Conservation (phyloP, 2,888 invertebrate species). For the Adelphocoris suturalis region DNA sequence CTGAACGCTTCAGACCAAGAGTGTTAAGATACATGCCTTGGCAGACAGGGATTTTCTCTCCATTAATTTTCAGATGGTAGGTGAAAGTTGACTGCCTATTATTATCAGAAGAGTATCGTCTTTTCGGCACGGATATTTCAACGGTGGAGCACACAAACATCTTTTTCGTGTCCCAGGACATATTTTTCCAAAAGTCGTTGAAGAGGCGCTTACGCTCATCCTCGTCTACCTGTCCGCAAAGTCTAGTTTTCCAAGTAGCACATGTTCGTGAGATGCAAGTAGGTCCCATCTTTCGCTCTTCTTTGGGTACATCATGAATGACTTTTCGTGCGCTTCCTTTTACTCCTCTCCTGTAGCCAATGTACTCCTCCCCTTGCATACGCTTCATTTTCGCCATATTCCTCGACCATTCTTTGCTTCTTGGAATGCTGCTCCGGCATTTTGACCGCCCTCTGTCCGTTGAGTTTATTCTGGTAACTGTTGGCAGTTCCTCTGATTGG, state of each 20-base stretch:
- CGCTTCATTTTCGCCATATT: background rate
- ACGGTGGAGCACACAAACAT: background rate
- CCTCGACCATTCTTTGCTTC: too few relatives aligned
- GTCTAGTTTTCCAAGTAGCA: background rate
- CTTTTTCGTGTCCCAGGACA: constrained; percentile 9
- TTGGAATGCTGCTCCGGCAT: too few relatives aligned
- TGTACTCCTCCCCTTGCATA: constrained; percentile 3
- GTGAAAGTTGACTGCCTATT: background rate
- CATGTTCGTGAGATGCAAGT: constrained; percentile 4
- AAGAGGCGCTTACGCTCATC: background rate
- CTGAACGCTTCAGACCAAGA: constrained; percentile 50
- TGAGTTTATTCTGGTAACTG: too few relatives aligned
- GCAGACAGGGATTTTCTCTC: constrained; percentile 53
- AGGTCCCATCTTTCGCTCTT: constrained; percentile 2
- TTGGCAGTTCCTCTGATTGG: too few relatives aligned
- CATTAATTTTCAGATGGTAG: constrained; percentile 43
- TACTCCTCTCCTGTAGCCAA: background rate
- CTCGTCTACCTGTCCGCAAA: background rate
- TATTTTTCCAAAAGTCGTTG: background rate
- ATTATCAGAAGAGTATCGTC: background rate
- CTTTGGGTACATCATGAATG: constrained; percentile 8
- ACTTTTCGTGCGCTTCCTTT: background rate
- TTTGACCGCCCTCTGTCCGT: too few relatives aligned
- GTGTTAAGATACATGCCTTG: constrained; percentile 56
- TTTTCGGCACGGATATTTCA: background rate